Conservation (phyloP, 2,113 vertebrate species). For the Antennarius striatus region DNA sequence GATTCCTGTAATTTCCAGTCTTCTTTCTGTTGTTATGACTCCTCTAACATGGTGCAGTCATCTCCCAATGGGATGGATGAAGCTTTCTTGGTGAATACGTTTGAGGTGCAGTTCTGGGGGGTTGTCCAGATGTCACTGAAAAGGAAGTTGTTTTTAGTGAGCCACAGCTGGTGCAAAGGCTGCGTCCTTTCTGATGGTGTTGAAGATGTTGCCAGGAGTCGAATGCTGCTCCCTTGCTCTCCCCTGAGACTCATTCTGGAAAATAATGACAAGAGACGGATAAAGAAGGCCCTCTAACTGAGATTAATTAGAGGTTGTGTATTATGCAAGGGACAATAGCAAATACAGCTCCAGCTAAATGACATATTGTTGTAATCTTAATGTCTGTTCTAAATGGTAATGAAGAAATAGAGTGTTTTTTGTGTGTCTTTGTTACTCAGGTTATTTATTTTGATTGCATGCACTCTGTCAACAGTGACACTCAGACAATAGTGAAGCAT, state of each 20-base stretch:
- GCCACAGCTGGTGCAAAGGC: constrained; percentile 60
- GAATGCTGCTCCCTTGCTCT: constrained; percentile 54
- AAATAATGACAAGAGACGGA: constrained; percentile 65
- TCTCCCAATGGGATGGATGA: constrained; percentile 6
- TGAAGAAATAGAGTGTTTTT: constrained; percentile 48
- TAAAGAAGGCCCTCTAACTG: constrained; percentile 68
- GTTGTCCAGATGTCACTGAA: constrained; percentile 54
- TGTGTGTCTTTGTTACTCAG: constrained; percentile 41
- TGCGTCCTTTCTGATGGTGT: constrained; percentile 46
- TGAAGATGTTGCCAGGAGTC: constrained; percentile 57
- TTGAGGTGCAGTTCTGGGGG: constrained; percentile 14
- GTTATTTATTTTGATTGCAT: constrained; percentile 53
- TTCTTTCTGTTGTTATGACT: neutral
- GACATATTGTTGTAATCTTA: constrained; percentile 63
- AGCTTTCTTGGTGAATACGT: constrained; percentile 14
- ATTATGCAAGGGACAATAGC: constrained; percentile 70
- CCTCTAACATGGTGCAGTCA: neutral
- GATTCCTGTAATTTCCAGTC: neutral
- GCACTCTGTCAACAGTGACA: constrained; percentile 49
- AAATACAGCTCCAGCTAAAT: constrained; percentile 61
- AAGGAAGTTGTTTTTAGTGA: constrained; percentile 49
- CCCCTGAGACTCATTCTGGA: constrained; percentile 65
- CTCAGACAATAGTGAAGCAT: constrained; percentile 37
- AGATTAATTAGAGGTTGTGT: constrained; percentile 76
- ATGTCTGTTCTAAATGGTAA: constrained; percentile 59